A percentile compares a stretch with the other conserved stretches of the same genome.
These are phyloP conservation scores for Pomacea maculata DNA, from an alignment of 1,140 invertebrate genomes.

Conservation along the genomic window DNA sequence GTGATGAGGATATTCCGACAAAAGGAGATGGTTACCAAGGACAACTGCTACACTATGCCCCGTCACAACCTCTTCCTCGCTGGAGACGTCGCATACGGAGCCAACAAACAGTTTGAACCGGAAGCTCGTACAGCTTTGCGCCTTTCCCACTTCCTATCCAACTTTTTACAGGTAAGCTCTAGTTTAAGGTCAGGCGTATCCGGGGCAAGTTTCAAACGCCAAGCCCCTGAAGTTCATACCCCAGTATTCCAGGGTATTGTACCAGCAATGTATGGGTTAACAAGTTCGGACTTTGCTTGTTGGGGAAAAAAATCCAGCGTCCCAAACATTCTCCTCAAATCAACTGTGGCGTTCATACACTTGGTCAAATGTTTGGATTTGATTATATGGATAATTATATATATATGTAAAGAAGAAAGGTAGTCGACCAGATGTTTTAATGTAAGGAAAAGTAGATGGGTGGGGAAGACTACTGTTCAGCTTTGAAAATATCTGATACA, in stretches of 20 bases:
- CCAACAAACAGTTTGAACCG: conserved; percentile 89
- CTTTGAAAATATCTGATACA: background rate
- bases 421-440: background rate
- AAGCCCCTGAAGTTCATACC: too few species aligned
- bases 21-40: conserved; percentile 35
- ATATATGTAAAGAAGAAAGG: background rate
- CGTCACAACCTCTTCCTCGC: conserved; percentile 37
- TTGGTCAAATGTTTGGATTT: too few species aligned
- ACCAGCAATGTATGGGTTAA: too few species aligned
- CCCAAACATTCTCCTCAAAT: too few species aligned
- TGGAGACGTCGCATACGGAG: conserved; percentile 84
- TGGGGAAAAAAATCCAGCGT: too few species aligned
- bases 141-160: conserved; percentile 46
- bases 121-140: conserved; percentile 61
- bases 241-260: too few species aligned
- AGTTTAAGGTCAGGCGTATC: too few species aligned
- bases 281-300: too few species aligned
- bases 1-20: conserved; percentile 42
- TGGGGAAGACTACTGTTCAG: background rate
- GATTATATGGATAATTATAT: too few species aligned
- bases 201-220: too few species aligned
- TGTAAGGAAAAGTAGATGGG: background rate
- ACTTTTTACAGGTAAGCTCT: conserved; percentile 37
- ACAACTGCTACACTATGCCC: conserved; percentile 38
- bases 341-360: too few species aligned